Base-by-base conservation (phyloP, 2,113 vertebrate species). In the Vireo altiloquus region DNA sequence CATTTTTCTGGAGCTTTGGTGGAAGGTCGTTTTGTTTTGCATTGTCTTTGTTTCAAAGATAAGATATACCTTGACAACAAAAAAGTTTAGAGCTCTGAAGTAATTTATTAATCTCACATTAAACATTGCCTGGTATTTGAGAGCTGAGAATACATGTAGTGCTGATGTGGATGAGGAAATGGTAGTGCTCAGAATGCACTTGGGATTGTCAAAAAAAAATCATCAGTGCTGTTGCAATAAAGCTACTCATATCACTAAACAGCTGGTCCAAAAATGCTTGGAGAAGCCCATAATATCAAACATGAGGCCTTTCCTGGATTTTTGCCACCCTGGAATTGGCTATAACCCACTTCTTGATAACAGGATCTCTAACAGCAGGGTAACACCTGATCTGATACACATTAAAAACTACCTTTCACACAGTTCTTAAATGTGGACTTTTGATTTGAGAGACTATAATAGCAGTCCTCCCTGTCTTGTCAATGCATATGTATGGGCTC, bases 401-500 rank as follows among this genome's bases (percentile, higher is more conserved):
- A 49, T 83, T 80, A 78, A 75, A 93, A 86, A 83, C 47, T 68
- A 71, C 47, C 35, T 78, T 92, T 87, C 56, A 66, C 42, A 35
- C 39, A 83, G 53, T 92, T 89, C 80, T 81, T 71, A 92, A 87
- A 93, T 82, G 56, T 77, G 31, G 42, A 59, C 28, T 84, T 88
- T 94, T 85, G 61, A 76, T 80, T 91, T 64, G 25, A 50, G 54
- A 37, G 35, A 79, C 64, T 75, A 49, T 85, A 86, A 47, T 53
- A 91, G 71, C 54, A 85, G 57, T n/a, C 83, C 22, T 89, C 33
- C 33, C 24, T 71, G 69, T 54, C 69, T 53, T 83, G 77, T 66
- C 39, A 6, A 72, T 71, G 85, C 53, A 83, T 97, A 95, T 87
- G 54, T 89, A 86, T 96, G 40, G 61, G 17, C 23, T 90, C 76